phyloP scores from a whole-genome alignment of 2,797 vertebrate species.

The Tympanoctomys barrerae region DNA sequence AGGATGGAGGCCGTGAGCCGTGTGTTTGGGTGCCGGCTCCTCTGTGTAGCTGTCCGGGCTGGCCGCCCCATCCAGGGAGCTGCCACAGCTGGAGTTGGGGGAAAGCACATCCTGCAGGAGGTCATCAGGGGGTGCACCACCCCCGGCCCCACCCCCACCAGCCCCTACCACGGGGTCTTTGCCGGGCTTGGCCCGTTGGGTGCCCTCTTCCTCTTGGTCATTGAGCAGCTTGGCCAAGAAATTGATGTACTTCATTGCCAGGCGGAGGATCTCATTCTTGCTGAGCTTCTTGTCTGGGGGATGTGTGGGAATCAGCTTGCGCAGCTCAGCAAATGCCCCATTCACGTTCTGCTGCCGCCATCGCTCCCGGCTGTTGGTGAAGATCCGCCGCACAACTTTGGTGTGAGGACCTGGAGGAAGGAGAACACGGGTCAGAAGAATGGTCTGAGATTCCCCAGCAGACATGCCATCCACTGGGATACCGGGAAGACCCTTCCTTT shows the following conservation, averaged over 20 bases:
- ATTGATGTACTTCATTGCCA: conserved; percentile 96
- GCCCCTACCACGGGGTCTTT: conserved; percentile 86
- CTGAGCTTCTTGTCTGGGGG: conserved; percentile 96
- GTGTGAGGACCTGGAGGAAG: conserved; percentile 90
- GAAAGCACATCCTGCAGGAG: conserved; percentile 92
- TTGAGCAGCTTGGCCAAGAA: conserved; percentile 94
- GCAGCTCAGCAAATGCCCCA: conserved; percentile 94
- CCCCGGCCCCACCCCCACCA: conserved; percentile 57
- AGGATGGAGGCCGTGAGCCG: conserved; percentile 88
- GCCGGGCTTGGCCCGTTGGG: conserved; percentile 89
- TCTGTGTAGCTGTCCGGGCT: conserved; percentile 97
- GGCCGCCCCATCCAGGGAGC: conserved; percentile 91
- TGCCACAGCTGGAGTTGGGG: conserved; percentile 93
- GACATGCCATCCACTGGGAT: not conserved
- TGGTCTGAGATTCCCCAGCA: not conserved
- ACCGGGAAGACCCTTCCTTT: not conserved
- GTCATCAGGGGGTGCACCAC: conserved; percentile 89
- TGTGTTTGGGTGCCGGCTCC: conserved; percentile 93
- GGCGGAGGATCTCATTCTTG: conserved; percentile 96
- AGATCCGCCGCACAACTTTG: conserved; percentile 92
- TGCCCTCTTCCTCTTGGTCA: conserved; percentile 94
- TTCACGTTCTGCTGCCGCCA: conserved; percentile 97
- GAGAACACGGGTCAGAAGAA: not conserved
- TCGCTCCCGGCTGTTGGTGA: conserved; percentile 94
- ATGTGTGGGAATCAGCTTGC: conserved; percentile 94